Evolutionary conservation across 2,797 vertebrate genomes (phyloP).

Genomic region (Peromyscus nudipes): DNA sequence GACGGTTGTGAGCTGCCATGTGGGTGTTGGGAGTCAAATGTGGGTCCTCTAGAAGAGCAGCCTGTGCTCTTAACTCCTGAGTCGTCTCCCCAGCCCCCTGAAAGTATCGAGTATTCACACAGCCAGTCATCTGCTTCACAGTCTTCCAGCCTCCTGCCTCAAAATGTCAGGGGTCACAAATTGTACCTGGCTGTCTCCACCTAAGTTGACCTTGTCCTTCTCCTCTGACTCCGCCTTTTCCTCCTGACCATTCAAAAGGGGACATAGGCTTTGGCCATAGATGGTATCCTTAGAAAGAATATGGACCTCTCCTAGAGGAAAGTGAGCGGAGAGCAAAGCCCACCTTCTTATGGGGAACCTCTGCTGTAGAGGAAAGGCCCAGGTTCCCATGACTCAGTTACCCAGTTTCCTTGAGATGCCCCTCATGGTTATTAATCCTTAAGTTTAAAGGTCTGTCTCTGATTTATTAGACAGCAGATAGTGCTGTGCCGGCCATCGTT

Average conservation of each 20-base stretch:
- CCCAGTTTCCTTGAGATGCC: neutral
- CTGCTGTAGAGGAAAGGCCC: neutral
- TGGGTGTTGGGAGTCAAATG: too few species aligned
- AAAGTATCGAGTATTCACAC: neutral
- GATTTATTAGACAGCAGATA: neutral
- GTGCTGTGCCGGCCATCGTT: neutral
- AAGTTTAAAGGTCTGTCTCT: neutral
- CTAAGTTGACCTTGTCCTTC: neutral
- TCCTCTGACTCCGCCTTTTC: neutral
- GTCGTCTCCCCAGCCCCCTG: too few species aligned
- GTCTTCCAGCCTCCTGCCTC: neutral
- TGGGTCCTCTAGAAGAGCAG: neutral
- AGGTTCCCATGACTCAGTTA: neutral
- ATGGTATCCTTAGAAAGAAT: neutral
- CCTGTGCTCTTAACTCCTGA: neutral
- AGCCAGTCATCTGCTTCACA: neutral
- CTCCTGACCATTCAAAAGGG: neutral
- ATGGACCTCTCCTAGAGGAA: neutral
- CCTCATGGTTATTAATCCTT: neutral
- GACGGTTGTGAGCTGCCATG: too few species aligned
- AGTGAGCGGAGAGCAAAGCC: neutral
- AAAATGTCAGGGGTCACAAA: constrained; percentile 34
- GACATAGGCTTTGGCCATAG: neutral
- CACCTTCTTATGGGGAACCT: neutral
- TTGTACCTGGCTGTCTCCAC: neutral